A percentile compares a stretch with the other conserved stretches of the same genome.
Conservation (phyloP, 2,888 invertebrate species). For the Mythimna albipuncta region DNA sequence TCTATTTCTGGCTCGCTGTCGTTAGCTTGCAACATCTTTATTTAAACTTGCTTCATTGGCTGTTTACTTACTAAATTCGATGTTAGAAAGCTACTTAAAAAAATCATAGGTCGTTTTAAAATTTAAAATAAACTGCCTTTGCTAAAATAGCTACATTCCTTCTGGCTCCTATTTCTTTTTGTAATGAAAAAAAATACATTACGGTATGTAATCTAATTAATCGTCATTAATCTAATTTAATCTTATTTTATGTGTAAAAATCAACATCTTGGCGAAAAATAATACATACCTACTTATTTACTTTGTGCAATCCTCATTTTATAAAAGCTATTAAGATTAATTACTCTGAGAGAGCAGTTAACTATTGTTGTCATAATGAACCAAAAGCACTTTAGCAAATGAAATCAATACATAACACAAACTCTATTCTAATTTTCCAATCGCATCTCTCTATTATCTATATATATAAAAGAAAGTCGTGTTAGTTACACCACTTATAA, state of each 20-base stretch:
- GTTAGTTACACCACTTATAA: too few relatives aligned
- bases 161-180: background rate
- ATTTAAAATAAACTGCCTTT: background rate
- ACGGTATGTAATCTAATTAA: background rate
- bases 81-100: background rate
- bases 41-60: background rate
- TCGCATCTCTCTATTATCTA: too few relatives aligned
- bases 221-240: background rate
- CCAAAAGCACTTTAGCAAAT: background rate
- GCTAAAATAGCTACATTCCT: background rate
- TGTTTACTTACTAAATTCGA: background rate
- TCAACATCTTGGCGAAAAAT: too few relatives aligned
- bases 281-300: background rate
- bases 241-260: too few relatives aligned
- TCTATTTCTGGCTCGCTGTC: conserved; percentile 12
- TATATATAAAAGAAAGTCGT: too few relatives aligned
- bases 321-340: background rate
- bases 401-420: background rate
- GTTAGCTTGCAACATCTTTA: background rate
- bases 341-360: background rate
- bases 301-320: background rate
- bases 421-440: conserved; percentile 4
- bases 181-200: background rate
- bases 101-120: background rate
- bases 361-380: background rate